These are phyloP conservation scores for Perizoma flavofasciatum DNA, from an alignment of 2,888 invertebrate genomes.

Conservation along the genomic window DNA sequence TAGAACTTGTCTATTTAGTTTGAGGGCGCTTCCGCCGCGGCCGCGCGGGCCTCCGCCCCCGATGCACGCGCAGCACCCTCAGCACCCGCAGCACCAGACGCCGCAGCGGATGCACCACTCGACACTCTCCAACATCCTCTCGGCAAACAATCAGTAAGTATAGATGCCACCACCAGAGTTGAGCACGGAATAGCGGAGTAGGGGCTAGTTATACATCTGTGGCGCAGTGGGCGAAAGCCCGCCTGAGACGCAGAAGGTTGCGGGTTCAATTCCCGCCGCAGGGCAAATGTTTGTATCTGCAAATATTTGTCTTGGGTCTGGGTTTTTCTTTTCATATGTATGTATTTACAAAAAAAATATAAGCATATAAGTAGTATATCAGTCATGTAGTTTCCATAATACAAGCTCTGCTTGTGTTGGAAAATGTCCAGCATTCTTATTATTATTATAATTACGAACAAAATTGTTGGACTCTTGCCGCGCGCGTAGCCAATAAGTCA, in stretches of 20 bases:
- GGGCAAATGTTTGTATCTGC: too few species aligned
- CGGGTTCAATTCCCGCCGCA: background rate
- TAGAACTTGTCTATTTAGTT: conserved; percentile 46
- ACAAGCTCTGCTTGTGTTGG: background rate
- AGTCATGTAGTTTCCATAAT: background rate
- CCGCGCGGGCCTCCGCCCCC: conserved; percentile 52
- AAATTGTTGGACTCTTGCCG: too few species aligned
- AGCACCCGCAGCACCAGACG: conserved; percentile 30
- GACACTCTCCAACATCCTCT: conserved; percentile 61
- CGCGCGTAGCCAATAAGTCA: too few species aligned
- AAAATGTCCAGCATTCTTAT: too few species aligned
- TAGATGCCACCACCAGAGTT: background rate
- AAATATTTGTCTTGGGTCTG: background rate
- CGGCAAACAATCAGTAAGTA: conserved; percentile 52
- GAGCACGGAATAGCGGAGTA: too few species aligned
- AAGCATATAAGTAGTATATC: background rate
- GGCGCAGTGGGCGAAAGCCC: background rate
- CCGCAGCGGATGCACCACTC: conserved; percentile 49
- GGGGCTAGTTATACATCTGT: too few species aligned
- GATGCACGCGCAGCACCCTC: conserved; percentile 38
- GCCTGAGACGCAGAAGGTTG: conserved; percentile 29
- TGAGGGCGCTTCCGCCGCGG: conserved; percentile 59
- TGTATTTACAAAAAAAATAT: background rate
- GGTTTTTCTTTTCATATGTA: background rate
- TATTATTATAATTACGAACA: too few species aligned